Evolutionary conservation across 2,797 vertebrate species (phyloP), one percentile per base, ranked within the genome.

Genomic region (Balearica regulorum): DNA sequence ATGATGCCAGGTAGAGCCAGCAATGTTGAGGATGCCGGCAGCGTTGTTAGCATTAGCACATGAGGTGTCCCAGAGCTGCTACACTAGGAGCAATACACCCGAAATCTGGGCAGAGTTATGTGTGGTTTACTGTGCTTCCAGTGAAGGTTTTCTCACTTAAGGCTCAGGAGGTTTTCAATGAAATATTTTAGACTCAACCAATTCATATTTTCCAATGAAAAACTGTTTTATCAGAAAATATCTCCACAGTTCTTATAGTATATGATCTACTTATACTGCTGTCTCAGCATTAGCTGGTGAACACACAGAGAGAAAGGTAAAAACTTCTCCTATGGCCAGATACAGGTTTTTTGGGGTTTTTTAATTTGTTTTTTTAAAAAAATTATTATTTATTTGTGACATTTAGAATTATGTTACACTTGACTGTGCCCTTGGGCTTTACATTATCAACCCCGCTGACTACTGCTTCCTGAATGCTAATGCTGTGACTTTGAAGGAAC

Each of bases 51-150:
- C 7, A 8, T 57, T 39, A 44, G 5, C 1, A 3, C 41, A 9
- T 44, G n/a, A 44, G 8, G 12, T 73, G 16, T 53, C 60, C 64
- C 60, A 66, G 48, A 70, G 48, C 26, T 70, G 21, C 54, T 89
- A 31, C 21, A 37, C 0, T 0, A 31, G 9, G 5, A 90, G 11
- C 31, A 76, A 54, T 16, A 39, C 1, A 1, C 16, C 43, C 66
- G 39, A 15, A 92, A 71, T 53, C 13, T 37, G 33, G 33, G 49
- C n/a, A 93, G 49, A 64, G 6, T 57, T 55, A 46, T 41, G 29
- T 39, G 41, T 18, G 31, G 4, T 24, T 64, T 68, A 53, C 7
- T 31, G 18, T 58, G 6, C 16, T 84, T 82, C 72, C 1, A 0
- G 24, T 39, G 35, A 58, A 90, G 16, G 19, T 72, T 91, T 89